These are phyloP conservation scores for Lagopus muta DNA, from an alignment of 2,113 vertebrate genomes.

Conservation along the genomic window DNA sequence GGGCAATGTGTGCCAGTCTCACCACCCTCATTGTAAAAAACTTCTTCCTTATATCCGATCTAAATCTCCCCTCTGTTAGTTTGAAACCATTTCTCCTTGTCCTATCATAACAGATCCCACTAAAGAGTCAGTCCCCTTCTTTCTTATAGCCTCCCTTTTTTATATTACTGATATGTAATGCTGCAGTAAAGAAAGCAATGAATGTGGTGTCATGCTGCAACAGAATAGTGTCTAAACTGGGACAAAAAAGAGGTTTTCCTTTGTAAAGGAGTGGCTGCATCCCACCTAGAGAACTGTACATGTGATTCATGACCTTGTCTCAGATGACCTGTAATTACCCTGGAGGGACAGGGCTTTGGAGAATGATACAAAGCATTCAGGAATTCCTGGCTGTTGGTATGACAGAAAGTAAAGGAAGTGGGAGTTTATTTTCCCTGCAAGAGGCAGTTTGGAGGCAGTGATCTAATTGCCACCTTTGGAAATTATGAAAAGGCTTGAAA, in stretches of 20 bases:
- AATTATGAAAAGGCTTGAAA: conserved; percentile 43
- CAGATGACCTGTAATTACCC: background rate
- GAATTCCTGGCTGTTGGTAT: conserved; percentile 15
- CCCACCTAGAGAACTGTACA: background rate
- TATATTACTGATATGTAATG: background rate
- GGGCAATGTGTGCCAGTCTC: too few species aligned
- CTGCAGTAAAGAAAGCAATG: background rate
- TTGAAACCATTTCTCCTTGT: too few species aligned
- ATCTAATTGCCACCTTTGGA: conserved; percentile 42
- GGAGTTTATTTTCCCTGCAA: conserved; percentile 48
- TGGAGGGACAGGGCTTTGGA: background rate
- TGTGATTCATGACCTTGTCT: background rate
- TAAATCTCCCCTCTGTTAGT: too few species aligned
- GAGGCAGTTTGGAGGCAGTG: background rate
- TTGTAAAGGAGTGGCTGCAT: background rate
- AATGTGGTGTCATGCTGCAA: background rate
- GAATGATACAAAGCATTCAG: background rate
- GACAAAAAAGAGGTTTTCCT: background rate
- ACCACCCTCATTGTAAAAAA: too few species aligned
- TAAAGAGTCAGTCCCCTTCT: too few species aligned
- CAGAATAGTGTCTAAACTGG: background rate
- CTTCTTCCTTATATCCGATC: too few species aligned
- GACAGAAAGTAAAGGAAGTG: conserved; percentile 45
- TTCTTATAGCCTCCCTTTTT: too few species aligned
- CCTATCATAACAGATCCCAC: too few species aligned